Evolutionary conservation across 37 sponge, comb jelly and placozoan species (phyloP).

Genomic region (Oscarella lobularis): DNA sequence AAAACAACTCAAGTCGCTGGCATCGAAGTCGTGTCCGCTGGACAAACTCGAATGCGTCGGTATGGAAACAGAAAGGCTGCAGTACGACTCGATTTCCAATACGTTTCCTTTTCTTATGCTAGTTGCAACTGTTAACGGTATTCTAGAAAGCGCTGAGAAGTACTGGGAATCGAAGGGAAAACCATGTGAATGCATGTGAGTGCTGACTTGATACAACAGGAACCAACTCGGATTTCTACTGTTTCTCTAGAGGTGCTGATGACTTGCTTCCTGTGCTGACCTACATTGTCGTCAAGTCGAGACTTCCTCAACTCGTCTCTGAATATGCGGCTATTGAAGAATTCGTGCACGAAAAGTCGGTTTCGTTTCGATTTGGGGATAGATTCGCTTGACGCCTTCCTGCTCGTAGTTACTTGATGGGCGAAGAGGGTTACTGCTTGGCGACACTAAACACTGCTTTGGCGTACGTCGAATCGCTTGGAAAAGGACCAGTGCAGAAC

Average conservation of each 20-base stretch:
- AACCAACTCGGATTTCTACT: not conserved
- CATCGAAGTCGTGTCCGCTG: not conserved
- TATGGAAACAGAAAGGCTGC: not conserved
- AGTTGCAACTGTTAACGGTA: not conserved
- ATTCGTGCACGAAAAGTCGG: conserved; percentile 74
- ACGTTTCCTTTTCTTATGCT: too few species aligned
- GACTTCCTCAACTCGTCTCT: conserved; percentile 60
- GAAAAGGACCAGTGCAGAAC: too few species aligned
- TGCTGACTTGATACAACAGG: not conserved
- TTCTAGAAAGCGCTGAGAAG: not conserved
- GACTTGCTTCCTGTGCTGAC: conserved; percentile 84
- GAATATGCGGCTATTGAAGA: conserved; percentile 69
- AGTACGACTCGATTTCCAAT: too few species aligned
- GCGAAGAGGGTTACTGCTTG: conserved; percentile 89
- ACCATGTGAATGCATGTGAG: not conserved
- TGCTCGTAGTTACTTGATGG: conserved; percentile 50
- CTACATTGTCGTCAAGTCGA: conserved; percentile 46
- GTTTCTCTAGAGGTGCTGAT: conserved; percentile 44
- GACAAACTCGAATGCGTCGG: conserved; percentile 6
- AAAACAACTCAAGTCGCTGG: not conserved
- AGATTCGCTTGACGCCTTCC: not conserved
- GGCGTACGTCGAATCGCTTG: conserved; percentile 15
- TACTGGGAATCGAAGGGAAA: not conserved
- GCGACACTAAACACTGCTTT: conserved; percentile 76
- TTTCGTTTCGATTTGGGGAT: not conserved